Percentiles rank a stretch among this genome's conserved stretches.
Conservation (phyloP, 2,797 vertebrate species). For the Mormyrops attenuatus region DNA sequence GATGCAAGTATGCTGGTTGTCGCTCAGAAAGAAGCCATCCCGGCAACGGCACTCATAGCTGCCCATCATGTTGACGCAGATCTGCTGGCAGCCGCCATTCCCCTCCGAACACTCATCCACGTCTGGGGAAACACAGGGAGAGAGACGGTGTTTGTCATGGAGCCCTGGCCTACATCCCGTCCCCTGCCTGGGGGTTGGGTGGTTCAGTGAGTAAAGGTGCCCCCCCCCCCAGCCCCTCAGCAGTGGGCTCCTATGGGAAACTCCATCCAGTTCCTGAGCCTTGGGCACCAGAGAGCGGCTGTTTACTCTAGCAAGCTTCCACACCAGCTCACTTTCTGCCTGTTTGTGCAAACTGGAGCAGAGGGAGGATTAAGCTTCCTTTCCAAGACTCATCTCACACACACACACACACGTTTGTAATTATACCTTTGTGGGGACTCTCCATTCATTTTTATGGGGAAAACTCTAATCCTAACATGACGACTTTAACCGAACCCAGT, state of each 20-base stretch:
- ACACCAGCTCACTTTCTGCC: slow-evolving; percentile 64
- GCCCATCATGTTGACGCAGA: slow-evolving; percentile 98
- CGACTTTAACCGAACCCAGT: not conserved
- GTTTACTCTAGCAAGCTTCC: slow-evolving; percentile 63
- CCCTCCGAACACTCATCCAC: slow-evolving; percentile 92
- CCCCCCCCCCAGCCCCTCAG: not conserved
- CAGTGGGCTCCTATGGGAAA: slow-evolving; percentile 31
- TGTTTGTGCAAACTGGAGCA: slow-evolving; percentile 65
- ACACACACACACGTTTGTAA: slow-evolving; percentile 30
- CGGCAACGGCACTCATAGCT: slow-evolving; percentile 95
- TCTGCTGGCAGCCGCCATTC: slow-evolving; percentile 94
- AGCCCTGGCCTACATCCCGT: not conserved
- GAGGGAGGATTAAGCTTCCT: slow-evolving; percentile 61
- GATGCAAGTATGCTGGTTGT: slow-evolving; percentile 99
- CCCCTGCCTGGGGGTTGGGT: not conserved
- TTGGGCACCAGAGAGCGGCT: slow-evolving; percentile 54
- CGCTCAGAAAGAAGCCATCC: slow-evolving; percentile 95
- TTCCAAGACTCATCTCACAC: slow-evolving; percentile 51
- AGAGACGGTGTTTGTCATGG: not conserved
- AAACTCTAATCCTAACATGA: not conserved
- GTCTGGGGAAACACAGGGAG: slow-evolving; percentile 61
- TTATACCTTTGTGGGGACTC: not conserved
- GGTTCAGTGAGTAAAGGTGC: not conserved
- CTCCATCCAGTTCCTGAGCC: slow-evolving; percentile 51
- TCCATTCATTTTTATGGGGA: not conserved